phyloP scores from a whole-genome alignment of 2,113 vertebrate genomes.

The Bubo scandiacus region DNA sequence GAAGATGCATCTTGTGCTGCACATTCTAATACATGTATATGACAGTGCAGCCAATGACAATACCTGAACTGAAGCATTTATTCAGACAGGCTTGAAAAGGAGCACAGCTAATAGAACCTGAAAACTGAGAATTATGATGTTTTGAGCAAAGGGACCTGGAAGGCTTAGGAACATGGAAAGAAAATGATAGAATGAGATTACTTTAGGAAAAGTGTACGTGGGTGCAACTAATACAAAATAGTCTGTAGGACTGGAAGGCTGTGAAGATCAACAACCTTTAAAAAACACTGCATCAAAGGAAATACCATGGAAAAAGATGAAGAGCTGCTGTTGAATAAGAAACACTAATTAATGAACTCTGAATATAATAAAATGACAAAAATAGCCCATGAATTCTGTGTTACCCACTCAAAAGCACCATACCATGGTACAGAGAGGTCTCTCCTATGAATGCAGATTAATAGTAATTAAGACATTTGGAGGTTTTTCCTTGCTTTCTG shows the following conservation, averaged over 20 bases:
- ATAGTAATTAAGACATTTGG: neutral
- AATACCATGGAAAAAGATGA: neutral
- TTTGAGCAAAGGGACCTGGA: neutral
- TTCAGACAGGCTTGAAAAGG: neutral
- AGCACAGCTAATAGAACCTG: neutral
- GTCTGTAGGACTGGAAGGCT: neutral
- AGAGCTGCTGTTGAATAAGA: neutral
- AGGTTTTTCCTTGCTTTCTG: constrained; percentile 25
- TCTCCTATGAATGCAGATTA: neutral
- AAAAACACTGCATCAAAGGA: neutral
- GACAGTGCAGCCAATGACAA: neutral
- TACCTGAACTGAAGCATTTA: neutral
- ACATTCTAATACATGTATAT: neutral
- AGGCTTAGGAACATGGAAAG: neutral
- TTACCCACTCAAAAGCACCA: neutral
- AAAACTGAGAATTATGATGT: neutral
- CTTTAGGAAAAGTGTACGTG: neutral
- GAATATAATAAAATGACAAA: neutral
- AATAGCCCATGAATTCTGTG: neutral
- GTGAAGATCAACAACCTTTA: neutral
- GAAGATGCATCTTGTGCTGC: neutral
- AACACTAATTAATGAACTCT: neutral
- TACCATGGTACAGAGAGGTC: neutral
- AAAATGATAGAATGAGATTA: neutral
- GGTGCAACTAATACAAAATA: neutral